These are phyloP conservation scores for Schizothorax lantsangensis DNA, from an alignment of 2,797 vertebrate genomes.

Conservation along the genomic window DNA sequence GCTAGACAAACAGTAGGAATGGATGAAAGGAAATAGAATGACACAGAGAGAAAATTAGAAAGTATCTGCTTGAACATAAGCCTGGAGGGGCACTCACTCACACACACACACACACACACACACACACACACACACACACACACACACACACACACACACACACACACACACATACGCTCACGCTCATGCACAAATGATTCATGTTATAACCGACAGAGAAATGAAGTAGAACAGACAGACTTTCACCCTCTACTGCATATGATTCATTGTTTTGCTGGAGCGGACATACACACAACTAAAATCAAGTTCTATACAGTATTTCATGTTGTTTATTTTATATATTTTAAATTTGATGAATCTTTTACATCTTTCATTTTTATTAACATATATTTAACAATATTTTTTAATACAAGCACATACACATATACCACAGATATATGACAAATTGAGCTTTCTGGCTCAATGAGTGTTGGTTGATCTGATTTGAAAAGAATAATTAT, in stretches of 20 bases:
- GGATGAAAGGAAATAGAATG: background rate
- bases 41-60: background rate
- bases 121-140: background rate
- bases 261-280: slow-evolving; percentile 39
- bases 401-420: background rate
- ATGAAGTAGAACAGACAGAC: slow-evolving; percentile 45
- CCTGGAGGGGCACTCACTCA: slow-evolving; percentile 49
- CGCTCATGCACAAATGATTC: slow-evolving; percentile 43
- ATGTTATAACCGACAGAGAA: slow-evolving; percentile 41
- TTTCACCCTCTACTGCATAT: slow-evolving; percentile 54
- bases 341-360: background rate
- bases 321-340: background rate
- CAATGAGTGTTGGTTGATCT: background rate
- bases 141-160: slow-evolving; percentile 19
- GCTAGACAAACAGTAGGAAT: background rate
- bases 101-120: slow-evolving; percentile 7
- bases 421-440: background rate
- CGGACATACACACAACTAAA: slow-evolving; percentile 29
- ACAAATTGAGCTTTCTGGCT: background rate
- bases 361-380: background rate
- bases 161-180: slow-evolving; percentile 9
- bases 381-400: no score
- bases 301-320: background rate
- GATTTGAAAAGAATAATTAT: background rate
- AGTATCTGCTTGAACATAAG: slow-evolving; percentile 73